A percentile compares a stretch with the other conserved stretches of the same genome.
Evolutionary conservation across 2,113 vertebrate genomes (phyloP).

Genomic region (Cyanoderma ruficeps): DNA sequence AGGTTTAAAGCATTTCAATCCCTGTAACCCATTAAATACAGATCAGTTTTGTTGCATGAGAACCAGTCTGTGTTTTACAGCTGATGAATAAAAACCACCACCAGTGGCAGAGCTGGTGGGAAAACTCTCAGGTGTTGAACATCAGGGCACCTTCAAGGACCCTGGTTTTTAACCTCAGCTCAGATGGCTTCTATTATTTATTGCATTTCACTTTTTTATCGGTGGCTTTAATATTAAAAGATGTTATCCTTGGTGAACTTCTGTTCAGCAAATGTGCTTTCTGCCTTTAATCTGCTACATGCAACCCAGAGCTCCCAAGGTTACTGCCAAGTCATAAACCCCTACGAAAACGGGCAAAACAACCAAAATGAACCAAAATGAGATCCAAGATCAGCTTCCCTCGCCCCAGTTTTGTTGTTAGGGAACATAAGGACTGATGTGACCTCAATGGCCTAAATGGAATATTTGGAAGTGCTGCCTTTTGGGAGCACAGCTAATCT

Average conservation of each 20-base stretch:
- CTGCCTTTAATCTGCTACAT: neutral
- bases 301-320: neutral
- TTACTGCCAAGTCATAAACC: neutral
- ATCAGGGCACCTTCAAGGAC: neutral
- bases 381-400: neutral
- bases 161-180: neutral
- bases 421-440: neutral
- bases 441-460: neutral
- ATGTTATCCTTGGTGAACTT: neutral
- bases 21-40: neutral
- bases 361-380: neutral
- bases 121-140: neutral
- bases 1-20: neutral
- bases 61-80: neutral
- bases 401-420: neutral
- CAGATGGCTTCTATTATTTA: neutral
- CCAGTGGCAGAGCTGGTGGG: neutral
- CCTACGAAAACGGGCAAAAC: neutral
- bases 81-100: neutral
- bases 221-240: slow-evolving; percentile 17
- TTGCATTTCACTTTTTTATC: slow-evolving; percentile 12
- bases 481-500: neutral
- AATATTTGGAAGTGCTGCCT: neutral
- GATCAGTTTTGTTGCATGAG: neutral
- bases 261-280: slow-evolving; percentile 23